Evolutionary conservation across 2,113 vertebrate genomes (phyloP).

Genomic region (Eulemur rufifrons): DNA sequence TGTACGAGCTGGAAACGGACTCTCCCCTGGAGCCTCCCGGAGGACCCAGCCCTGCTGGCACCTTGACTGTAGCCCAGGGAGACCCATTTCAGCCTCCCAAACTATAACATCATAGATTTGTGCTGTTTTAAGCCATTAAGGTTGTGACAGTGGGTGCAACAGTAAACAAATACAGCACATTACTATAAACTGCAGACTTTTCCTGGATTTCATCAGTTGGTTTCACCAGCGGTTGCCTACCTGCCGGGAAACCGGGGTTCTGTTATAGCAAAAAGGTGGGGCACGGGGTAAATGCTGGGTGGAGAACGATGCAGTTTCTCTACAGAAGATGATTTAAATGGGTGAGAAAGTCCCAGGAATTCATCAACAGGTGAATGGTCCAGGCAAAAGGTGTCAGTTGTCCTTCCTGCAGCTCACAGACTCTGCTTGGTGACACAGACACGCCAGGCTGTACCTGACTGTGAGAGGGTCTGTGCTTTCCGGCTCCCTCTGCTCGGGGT

Average conservation of each 20-base stretch:
- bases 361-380: not conserved
- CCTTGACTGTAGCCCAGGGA: too few relatives aligned
- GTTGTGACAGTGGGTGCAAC: too few relatives aligned
- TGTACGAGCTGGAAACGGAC: fast-evolving
- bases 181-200: not conserved
- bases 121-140: not conserved
- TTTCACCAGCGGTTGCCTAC: not conserved
- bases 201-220: not conserved
- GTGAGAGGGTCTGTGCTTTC: not conserved
- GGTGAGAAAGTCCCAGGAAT: not conserved
- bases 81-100: not conserved
- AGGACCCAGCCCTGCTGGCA: not conserved
- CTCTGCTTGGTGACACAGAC: not conserved
- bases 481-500: not conserved
- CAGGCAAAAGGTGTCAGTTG: not conserved
- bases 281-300: too few relatives aligned
- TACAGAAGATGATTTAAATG: not conserved
- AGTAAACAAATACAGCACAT: not conserved
- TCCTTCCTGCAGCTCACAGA: not conserved
- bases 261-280: not conserved
- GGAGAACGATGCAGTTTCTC: not conserved
- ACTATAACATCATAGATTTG: not conserved
- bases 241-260: not conserved
- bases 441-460: fast-evolving
- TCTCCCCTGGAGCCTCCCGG: not conserved